phyloP scores from a whole-genome alignment of 1,140 invertebrate species.

The Drosophila tropicalis region DNA sequence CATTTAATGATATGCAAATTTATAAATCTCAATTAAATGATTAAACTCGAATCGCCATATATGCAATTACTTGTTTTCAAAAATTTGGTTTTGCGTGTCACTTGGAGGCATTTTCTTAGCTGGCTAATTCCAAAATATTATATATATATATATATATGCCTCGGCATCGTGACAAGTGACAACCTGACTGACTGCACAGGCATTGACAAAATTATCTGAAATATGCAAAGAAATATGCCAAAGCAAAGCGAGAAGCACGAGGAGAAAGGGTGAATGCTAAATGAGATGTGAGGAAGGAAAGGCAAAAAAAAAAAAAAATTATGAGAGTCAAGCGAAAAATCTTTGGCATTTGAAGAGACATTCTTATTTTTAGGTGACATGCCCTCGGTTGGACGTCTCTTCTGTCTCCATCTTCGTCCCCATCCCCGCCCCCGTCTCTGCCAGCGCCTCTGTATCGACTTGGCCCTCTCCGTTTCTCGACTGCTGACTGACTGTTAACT shows the following conservation, averaged over 20 bases:
- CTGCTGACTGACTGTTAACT: constrained; percentile 23
- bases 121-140: constrained; percentile 71
- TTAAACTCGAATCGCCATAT: background rate
- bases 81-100: constrained; percentile 41
- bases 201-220: constrained; percentile 83
- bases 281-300: constrained; percentile 22
- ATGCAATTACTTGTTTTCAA: constrained; percentile 37
- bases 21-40: constrained; percentile 2
- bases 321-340: constrained; percentile 56
- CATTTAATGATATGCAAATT: constrained; percentile 8
- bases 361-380: constrained; percentile 83
- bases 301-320: constrained; percentile 47
- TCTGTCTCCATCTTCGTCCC: constrained; percentile 30
- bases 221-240: constrained; percentile 79
- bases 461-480: constrained; percentile 19
- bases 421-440: no score
- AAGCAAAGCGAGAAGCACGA: constrained; percentile 12
- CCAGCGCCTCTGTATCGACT: background rate
- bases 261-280: constrained; percentile 7
- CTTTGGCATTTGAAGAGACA: constrained; percentile 78
- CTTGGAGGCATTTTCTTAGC: constrained; percentile 60
- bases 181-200: constrained; percentile 82
- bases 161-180: constrained; percentile 77
- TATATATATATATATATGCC: constrained; percentile 44
- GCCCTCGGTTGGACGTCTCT: constrained; percentile 80